phyloP scores from a whole-genome alignment of 92 coral and sea anemone genomes.

The Zoanthus sansibaricus region DNA sequence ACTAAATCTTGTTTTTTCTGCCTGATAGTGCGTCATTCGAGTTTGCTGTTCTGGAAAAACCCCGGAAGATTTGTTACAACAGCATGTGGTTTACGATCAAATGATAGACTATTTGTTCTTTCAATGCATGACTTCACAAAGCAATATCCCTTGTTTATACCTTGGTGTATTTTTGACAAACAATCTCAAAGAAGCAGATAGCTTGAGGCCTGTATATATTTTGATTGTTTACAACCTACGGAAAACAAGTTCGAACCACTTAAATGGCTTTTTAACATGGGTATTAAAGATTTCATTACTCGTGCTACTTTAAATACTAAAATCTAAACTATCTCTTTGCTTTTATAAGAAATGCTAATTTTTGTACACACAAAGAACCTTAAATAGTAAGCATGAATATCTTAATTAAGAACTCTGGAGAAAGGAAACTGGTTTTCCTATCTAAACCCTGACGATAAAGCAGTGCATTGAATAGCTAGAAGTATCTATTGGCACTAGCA shows the following conservation, averaged over 20 bases:
- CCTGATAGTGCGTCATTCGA: background rate
- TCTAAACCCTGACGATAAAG: background rate
- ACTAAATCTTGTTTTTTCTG: background rate
- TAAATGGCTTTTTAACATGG: background rate
- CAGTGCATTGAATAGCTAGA: background rate
- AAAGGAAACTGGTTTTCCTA: background rate
- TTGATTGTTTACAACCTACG: slow-evolving; percentile 5
- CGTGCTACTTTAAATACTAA: background rate
- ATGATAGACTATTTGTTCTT: background rate
- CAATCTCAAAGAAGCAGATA: slow-evolving; percentile 1
- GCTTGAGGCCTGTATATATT: slow-evolving; percentile 14
- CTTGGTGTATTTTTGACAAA: background rate
- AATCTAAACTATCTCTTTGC: background rate
- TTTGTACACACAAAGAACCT: background rate
- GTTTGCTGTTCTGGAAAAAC: background rate
- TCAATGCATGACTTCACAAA: slow-evolving; percentile 39
- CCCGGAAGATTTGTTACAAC: slow-evolving; percentile 25
- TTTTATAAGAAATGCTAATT: background rate
- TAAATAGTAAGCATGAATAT: too few relatives aligned
- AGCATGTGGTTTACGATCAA: slow-evolving; percentile 10
- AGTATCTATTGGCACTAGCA: background rate
- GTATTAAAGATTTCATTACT: background rate
- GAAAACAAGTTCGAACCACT: background rate
- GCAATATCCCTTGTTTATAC: slow-evolving; percentile 28
- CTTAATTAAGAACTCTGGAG: background rate